Base-by-base conservation (phyloP, 2,888 invertebrate species). In the Hybos culiciformis region DNA sequence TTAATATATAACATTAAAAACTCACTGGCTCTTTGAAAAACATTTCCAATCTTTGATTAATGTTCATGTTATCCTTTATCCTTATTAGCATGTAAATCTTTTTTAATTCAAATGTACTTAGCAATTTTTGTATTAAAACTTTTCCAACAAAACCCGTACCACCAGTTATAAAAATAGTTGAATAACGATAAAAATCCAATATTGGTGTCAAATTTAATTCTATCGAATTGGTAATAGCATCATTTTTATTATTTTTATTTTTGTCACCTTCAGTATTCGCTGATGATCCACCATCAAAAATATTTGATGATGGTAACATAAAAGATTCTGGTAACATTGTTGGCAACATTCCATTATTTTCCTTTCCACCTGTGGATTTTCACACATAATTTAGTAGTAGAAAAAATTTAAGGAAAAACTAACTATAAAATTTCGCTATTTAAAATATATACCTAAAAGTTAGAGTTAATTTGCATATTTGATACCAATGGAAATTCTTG, bases 71-170 rank as follows among this genome's bases (percentile, higher is more conserved):
- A 48, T 65, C 57, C 55, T 67, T 67, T 48, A 57, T 54, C 39
- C 67, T 61, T 51, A 67, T 62, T 49, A 67, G 48, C 56, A 66
- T 58, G 54, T 61, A 66, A 54, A 67, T 63, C 53, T 56, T 61
- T 48, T 59, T 59, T 44, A 66, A 50, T 39, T 60, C 56, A 54
- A 65, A 66, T 43, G 59, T 50, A 48, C 59, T 57, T 46, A 67
- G 53, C 48, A 67, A 53, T 51, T 66, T 67, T 51, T 66, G 60
- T 48, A 63, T 62, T 34, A 67, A 54, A 48, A 66, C 63, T 51
- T 66, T 66, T 38, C 67, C 67, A 51, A 67, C 57, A 50, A 67
- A 67, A 24, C 67, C 67, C 12, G 65, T 67, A 31, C 66, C 66
- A 36, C 67, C 67, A 26, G 66, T 67, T 45, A 67, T 66, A 45